phyloP scores from a whole-genome alignment of 2,113 vertebrate species.

The Pleuronectes platessa region DNA sequence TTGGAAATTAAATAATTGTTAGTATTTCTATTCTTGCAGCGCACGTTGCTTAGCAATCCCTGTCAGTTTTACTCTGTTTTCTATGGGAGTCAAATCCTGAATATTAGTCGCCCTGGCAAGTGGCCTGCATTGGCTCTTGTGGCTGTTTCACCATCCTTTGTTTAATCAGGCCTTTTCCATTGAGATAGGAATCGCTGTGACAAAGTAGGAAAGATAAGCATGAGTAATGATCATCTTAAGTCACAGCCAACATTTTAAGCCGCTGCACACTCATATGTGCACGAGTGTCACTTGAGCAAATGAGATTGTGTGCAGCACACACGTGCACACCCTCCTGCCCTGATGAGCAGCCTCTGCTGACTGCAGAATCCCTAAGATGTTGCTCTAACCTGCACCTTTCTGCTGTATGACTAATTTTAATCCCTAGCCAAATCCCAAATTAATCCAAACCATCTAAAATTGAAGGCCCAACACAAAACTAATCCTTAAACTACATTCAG shows the following conservation, averaged over 20 bases:
- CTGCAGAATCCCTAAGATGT: conserved; percentile 2
- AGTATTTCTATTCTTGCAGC: conserved; percentile 57
- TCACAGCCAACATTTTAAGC: conserved; percentile 51
- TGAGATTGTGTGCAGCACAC: conserved; percentile 10
- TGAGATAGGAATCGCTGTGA: conserved; percentile 63
- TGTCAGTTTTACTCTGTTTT: conserved; percentile 14
- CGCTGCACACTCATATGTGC: conserved; percentile 15
- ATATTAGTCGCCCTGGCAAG: conserved; percentile 64
- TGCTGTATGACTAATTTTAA: conserved; percentile 22
- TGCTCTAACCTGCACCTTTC: conserved; percentile 19
- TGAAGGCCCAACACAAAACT: conserved; percentile 4
- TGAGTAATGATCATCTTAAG: conserved; percentile 66
- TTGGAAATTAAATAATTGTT: conserved; percentile 40
- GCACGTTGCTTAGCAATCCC: conserved; percentile 58
- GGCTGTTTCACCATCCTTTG: conserved; percentile 60
- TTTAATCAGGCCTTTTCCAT: conserved; percentile 61
- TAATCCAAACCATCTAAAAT: conserved; percentile 22
- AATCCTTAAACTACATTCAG: conserved; percentile 34
- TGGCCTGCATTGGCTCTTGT: conserved; percentile 52
- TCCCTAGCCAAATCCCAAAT: conserved; percentile 27
- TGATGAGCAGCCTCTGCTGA: conserved; percentile 1
- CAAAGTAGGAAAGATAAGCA: conserved; percentile 58
- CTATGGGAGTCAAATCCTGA: conserved; percentile 47
- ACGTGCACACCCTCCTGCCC: background rate
- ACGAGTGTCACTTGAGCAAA: conserved; percentile 10